Evolutionary conservation across 2,797 vertebrate genomes (phyloP), one percentile per base, ranked within the genome.

Genomic region (Myiothlypis coronata): DNA sequence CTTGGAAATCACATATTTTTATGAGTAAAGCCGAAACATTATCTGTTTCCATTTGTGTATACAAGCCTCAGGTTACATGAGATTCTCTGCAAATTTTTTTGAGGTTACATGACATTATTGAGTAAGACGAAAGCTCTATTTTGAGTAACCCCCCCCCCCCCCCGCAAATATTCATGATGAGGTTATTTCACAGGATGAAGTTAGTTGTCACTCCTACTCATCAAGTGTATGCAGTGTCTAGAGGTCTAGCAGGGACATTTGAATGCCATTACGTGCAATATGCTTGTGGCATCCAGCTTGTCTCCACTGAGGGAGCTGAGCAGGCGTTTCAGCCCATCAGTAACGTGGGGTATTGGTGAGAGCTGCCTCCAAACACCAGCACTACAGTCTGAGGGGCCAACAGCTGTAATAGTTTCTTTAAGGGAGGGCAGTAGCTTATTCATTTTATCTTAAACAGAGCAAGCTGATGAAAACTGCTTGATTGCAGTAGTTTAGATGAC

Each of bases 301-400:
- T 63, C 23, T 67, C 56, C 12, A 7, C 22, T 20, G 34, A 50
- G 60, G 22, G 24, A 57, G 12, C 22, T 63, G 27, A 49, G 35
- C 21, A 49, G 50, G 32, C 0, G 2, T 37, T 57, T 76, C 65
- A 72, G 39, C 26, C 44, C 43, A 12, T 35, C 13, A 46, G 5
- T 59, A 39, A 32, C 0, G 1, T 4, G 16, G 13, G 14, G 1
- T 53, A 17, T 52, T 0, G 7, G 24, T 52, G 26, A 64, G 8
- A 24, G 4, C 30, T 52, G 46, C 27, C 18, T 61, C n/a, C 50
- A 69, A 69, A 83, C 23, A 76, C 9, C 19, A 8, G 23, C 34
- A 13, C 24, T 52, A 12, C 53, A 53, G 17, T 61, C 12, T 76
- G 60, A 69, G 63, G 14, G n/a, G 22, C 12, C 27, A 76, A 17